Evolutionary conservation across 2,113 vertebrate species (phyloP), one percentile per base, ranked within the genome.

Genomic region (Charina bottae): DNA sequence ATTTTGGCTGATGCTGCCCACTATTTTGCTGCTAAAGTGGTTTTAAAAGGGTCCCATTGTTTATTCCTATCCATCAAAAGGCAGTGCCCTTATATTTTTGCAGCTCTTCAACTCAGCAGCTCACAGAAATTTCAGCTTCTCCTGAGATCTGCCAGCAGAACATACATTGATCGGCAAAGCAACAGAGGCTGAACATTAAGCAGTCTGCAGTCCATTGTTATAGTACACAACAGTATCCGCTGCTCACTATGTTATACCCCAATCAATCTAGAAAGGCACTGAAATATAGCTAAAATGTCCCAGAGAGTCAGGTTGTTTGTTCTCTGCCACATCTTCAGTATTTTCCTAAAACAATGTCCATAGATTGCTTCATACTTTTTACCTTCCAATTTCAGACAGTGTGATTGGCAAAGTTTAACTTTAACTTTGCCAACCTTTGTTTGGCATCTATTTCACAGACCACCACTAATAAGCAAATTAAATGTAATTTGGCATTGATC

Each of bases 51-150:
- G n/a, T 33, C 59, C 37, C 49, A 60, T 3, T 3, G 6, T 55
- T 62, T 13, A 86, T 86, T 68, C n/a, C 21, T 42, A 26, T 26
- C 3, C 10, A 54, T 49, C 62, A 54, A 33, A 72, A 68, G 28
- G 12, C 28, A 28, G 28, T 33, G 4, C 12, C 6, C 53, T 68
- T 12, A 68, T n/a, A 72, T 17, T 6, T 88, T 62, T 86, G 58
- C 56, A 26, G 72, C 6, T 49, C 19, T 93, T 62, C 15, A 4
- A 46, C 78, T 0, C 26, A n/a, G 89, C 33, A 55, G 89, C 11
- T 37, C 21, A 86, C 91, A 94, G 92, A 93, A 92, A 62, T 0
- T 84, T 62, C 91, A 93, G 54, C 9, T 64, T 64, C 68, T 62
- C 88, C 42, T 56, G 4, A 8, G 83, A 68, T 10, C 23, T 83